phyloP scores from a whole-genome alignment of 2,888 invertebrate genomes.

The Muscina levida region DNA sequence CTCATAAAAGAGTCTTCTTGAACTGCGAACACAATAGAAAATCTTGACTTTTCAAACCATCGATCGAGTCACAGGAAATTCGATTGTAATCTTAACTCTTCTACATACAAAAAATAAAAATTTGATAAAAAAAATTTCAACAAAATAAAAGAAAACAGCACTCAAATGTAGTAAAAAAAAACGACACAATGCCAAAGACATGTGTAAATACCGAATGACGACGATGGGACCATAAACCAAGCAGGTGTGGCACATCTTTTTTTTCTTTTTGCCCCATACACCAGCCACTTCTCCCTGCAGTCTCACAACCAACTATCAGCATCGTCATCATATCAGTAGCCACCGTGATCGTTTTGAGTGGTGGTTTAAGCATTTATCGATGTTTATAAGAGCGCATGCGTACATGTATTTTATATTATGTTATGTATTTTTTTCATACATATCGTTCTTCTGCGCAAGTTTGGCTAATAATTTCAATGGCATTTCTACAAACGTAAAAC shows the following conservation, averaged over 20 bases:
- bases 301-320: slow-evolving; percentile 12
- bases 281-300: too few species aligned
- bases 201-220: slow-evolving; percentile 55
- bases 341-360: background rate
- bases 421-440: background rate
- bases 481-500: slow-evolving; percentile 22
- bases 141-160: too few species aligned
- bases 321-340: background rate
- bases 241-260: slow-evolving; percentile 66
- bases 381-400: background rate
- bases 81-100: slow-evolving; percentile 60
- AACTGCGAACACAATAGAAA: slow-evolving; percentile 7
- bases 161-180: background rate
- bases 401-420: background rate
- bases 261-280: too few species aligned
- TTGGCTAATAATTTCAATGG: slow-evolving; percentile 47
- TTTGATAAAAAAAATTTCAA: too few species aligned
- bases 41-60: slow-evolving; percentile 51
- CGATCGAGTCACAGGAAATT: slow-evolving; percentile 63
- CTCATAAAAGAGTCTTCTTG: background rate
- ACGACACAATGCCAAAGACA: slow-evolving; percentile 44
- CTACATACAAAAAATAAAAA: slow-evolving; percentile 28
- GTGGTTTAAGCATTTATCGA: slow-evolving; percentile 16
- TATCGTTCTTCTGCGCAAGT: slow-evolving; percentile 29
- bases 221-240: slow-evolving; percentile 1